Evolutionary conservation across 2,797 vertebrate genomes (phyloP).

Genomic region (Micropoecilia bifurca): DNA sequence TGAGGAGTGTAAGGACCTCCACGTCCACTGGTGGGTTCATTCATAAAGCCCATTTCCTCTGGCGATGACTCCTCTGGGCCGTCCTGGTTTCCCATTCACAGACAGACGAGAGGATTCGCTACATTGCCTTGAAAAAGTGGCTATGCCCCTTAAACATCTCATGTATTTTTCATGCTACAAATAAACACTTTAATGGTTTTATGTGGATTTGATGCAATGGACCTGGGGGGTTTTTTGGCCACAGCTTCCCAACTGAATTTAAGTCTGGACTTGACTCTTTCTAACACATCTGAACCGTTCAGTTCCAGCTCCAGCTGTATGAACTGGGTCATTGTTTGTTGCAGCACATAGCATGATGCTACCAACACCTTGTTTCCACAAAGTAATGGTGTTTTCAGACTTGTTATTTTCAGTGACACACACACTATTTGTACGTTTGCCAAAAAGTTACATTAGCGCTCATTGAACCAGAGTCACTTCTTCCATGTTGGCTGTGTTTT

Average conservation of each 20-base stretch:
- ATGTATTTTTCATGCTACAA: background rate
- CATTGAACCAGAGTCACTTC: background rate
- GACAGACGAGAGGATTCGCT: conserved; percentile 39
- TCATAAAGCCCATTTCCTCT: conserved; percentile 74
- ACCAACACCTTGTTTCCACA: background rate
- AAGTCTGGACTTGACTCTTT: background rate
- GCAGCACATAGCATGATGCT: background rate
- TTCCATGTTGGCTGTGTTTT: background rate
- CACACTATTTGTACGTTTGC: background rate
- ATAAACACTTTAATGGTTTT: background rate
- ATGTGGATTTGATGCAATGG: background rate
- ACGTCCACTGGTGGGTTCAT: conserved; percentile 67
- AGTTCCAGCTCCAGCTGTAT: background rate
- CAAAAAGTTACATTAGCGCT: background rate
- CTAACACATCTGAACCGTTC: background rate
- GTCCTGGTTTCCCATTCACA: conserved; percentile 64
- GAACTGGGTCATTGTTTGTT: background rate
- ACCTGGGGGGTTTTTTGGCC: background rate
- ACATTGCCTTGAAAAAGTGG: conserved; percentile 2
- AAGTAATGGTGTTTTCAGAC: background rate
- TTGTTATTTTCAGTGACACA: background rate
- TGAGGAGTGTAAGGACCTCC: conserved; percentile 20
- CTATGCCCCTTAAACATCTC: background rate
- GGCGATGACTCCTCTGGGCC: conserved; percentile 63
- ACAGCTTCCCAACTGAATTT: background rate